Percentiles rank a stretch among this genome's conserved stretches.
Conservation (phyloP, 92 coral and sea anemone species). For the Anthopleura xanthogrammica region DNA sequence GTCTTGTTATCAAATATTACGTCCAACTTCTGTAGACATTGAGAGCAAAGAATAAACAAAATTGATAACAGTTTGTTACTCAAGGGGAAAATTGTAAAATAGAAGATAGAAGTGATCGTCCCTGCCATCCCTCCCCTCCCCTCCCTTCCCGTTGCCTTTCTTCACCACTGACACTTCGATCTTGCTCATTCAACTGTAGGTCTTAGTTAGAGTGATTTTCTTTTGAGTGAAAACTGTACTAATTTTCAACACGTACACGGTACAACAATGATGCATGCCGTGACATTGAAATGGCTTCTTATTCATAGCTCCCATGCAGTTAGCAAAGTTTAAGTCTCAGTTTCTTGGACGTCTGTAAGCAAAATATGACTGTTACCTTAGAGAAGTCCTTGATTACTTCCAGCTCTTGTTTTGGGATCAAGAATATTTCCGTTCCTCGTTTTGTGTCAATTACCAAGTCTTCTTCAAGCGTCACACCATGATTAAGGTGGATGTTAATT, state of each 20-base stretch:
- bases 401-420: neutral
- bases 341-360: neutral
- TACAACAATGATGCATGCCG: too few species aligned
- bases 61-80: neutral
- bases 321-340: too few species aligned
- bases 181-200: too few species aligned
- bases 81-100: neutral
- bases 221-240: too few species aligned
- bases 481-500: neutral
- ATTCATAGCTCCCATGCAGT: too few species aligned
- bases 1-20: neutral
- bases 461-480: neutral
- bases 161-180: too few species aligned
- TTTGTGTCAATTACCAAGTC: neutral
- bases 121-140: too few species aligned
- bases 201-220: too few species aligned
- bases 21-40: neutral
- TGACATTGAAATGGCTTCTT: too few species aligned
- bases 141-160: too few species aligned
- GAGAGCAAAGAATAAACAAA: neutral
- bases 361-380: neutral
- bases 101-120: too few species aligned
- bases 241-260: too few species aligned
- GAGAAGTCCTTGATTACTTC: neutral
- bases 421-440: neutral